Conservation (phyloP, 2,888 invertebrate species). For the Drepanosiphum platanoidis region DNA sequence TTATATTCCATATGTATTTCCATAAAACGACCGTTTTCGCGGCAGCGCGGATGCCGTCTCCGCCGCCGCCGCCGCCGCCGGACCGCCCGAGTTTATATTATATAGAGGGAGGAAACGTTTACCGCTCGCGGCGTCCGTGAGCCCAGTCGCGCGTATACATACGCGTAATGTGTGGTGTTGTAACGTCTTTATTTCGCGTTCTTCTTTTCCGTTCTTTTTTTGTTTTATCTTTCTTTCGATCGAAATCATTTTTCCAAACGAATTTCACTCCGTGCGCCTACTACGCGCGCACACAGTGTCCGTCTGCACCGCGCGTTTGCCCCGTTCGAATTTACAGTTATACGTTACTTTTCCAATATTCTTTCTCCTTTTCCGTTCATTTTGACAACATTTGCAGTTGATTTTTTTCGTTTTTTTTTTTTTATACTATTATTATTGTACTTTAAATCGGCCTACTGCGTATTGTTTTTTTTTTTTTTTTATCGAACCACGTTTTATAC, state of each 20-base stretch:
- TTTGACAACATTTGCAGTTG: no score
- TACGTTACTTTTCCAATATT: no score
- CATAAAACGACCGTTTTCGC: slow-evolving; percentile 58
- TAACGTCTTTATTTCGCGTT: slow-evolving; percentile 1
- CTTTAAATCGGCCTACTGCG: no score
- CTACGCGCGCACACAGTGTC: neutral
- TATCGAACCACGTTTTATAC: no score
- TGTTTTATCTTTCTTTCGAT: no score
- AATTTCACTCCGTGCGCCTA: neutral
- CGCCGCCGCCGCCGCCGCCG: no score
- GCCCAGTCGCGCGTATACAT: neutral
- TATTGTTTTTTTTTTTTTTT: no score
- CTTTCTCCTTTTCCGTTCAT: no score
- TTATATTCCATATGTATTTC: slow-evolving; percentile 50
- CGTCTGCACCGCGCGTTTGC: neutral
- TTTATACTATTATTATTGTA: no score
- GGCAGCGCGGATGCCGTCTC: no score
- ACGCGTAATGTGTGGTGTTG: neutral
- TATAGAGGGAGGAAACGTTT: slow-evolving; percentile 3
- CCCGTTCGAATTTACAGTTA: neutral
- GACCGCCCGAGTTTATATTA: no score
- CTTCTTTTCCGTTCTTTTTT: neutral
- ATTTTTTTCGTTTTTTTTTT: no score
- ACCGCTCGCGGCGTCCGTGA: neutral
- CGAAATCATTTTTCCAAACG: neutral